Percentiles rank a stretch among this genome's conserved stretches.
These are phyloP conservation scores for Brachyalestes nurse DNA, from an alignment of 2,797 vertebrate genomes.

Conservation along the genomic window DNA sequence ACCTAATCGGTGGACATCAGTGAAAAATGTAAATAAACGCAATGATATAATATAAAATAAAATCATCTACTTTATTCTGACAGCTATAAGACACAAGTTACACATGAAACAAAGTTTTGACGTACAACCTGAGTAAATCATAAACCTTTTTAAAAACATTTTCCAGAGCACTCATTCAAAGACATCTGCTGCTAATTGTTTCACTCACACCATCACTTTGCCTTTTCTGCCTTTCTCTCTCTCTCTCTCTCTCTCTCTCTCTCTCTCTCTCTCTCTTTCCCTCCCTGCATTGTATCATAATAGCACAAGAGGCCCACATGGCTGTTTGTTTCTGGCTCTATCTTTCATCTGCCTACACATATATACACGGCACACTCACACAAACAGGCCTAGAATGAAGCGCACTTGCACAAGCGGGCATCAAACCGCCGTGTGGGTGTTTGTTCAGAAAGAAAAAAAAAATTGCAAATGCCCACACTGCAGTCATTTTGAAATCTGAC, in stretches of 20 bases:
- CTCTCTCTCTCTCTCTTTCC: not conserved
- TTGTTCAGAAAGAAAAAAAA: not conserved
- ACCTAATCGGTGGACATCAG: too few relatives aligned
- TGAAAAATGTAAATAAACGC: too few relatives aligned
- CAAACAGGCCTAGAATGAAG: conserved; percentile 35
- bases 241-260: not conserved
- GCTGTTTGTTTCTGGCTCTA: conserved; percentile 39
- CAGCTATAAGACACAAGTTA: too few relatives aligned
- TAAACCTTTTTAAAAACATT: too few relatives aligned
- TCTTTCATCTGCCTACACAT: conserved; percentile 49
- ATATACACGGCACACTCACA: conserved; percentile 28
- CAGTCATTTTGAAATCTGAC: not conserved
- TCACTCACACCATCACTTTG: too few relatives aligned
- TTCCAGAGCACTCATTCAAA: too few relatives aligned
- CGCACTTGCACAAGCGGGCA: not conserved
- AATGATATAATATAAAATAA: too few relatives aligned
- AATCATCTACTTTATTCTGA: too few relatives aligned
- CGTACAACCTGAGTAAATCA: too few relatives aligned
- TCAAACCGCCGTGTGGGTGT: conserved; percentile 6
- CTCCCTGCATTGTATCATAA: conserved; percentile 9
- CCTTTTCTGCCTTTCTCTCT: too few relatives aligned
- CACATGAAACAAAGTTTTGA: too few relatives aligned
- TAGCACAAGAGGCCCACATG: conserved; percentile 13
- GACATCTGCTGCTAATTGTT: too few relatives aligned
- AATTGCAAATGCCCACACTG: not conserved